These are phyloP conservation scores for Machimus rusticus DNA, from an alignment of 2,888 invertebrate species.

Conservation along the genomic window DNA sequence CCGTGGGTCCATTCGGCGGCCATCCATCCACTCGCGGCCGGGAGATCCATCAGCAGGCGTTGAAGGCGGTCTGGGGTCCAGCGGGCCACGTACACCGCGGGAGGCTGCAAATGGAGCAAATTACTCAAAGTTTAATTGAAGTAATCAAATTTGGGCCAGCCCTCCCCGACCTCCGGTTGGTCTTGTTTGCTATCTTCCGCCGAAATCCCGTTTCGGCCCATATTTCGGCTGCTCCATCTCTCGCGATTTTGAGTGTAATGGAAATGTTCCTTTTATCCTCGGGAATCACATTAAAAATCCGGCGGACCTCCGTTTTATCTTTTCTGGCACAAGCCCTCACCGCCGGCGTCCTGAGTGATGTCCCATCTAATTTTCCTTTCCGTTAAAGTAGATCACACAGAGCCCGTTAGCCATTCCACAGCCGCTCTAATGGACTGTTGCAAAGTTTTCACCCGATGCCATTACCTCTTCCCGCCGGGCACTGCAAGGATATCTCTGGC, in stretches of 20 bases:
- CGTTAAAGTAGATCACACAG: conserved; percentile 26
- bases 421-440: conserved; percentile 38
- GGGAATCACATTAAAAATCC: conserved; percentile 44
- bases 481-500: not conserved
- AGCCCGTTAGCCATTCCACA: conserved; percentile 23
- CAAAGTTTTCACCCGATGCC: conserved; percentile 41
- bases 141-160: conserved; percentile 46
- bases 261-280: conserved; percentile 43
- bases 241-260: not conserved
- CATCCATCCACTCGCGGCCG: not conserved
- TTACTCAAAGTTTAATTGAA: conserved; percentile 49
- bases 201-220: not conserved
- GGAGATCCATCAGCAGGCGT: conserved; percentile 30
- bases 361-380: conserved; percentile 44
- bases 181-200: not conserved
- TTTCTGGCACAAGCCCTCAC: not conserved
- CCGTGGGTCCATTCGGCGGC: not conserved
- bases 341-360: conserved; percentile 27
- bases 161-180: not conserved
- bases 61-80: not conserved
- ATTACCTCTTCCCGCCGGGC: conserved; percentile 42
- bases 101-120: conserved; percentile 42
- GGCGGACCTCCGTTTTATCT: conserved; percentile 36
- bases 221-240: not conserved
- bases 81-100: not conserved